Evolutionary conservation across 2,113 vertebrate species (phyloP).

Genomic region (Lates calcarifer): DNA sequence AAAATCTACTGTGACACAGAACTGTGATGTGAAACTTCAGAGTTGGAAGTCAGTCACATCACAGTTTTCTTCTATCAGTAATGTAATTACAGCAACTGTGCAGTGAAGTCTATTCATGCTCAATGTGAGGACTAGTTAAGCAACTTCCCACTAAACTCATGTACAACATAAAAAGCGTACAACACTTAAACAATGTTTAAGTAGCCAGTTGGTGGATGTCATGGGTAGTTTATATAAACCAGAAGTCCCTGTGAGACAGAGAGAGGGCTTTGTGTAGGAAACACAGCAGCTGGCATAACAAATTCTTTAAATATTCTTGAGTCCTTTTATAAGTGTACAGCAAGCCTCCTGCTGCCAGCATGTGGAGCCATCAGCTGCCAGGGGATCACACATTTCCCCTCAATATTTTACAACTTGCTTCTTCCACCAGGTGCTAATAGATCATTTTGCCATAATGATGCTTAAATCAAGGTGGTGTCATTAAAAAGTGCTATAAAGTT

Average conservation of each 20-base stretch:
- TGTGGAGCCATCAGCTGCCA: slow-evolving; percentile 46
- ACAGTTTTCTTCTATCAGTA: neutral
- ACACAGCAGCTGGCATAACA: slow-evolving; percentile 76
- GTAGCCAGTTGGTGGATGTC: slow-evolving; percentile 64
- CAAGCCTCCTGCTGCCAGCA: slow-evolving; percentile 38
- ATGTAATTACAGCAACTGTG: neutral
- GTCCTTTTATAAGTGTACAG: slow-evolving; percentile 54
- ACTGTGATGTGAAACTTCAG: neutral
- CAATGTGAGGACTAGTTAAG: slow-evolving; percentile 34
- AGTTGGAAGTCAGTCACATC: neutral
- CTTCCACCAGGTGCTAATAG: slow-evolving; percentile 7
- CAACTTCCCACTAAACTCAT: slow-evolving; percentile 10
- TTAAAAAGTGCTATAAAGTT: slow-evolving; percentile 25
- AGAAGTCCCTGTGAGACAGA: slow-evolving; percentile 57
- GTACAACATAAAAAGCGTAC: slow-evolving; percentile 13
- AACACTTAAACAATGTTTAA: slow-evolving; percentile 11
- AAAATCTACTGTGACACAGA: neutral
- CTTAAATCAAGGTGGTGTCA: slow-evolving; percentile 17
- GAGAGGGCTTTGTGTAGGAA: slow-evolving; percentile 62
- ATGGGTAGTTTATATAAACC: slow-evolving; percentile 70
- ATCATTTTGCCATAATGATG: neutral
- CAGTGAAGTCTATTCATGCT: neutral
- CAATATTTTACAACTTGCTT: slow-evolving; percentile 20
- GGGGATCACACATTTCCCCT: slow-evolving; percentile 21
- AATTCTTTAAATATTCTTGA: slow-evolving; percentile 75